Conservation (phyloP, 2,113 vertebrate genomes). For the Dunckerocampus dactyliophorus region DNA sequence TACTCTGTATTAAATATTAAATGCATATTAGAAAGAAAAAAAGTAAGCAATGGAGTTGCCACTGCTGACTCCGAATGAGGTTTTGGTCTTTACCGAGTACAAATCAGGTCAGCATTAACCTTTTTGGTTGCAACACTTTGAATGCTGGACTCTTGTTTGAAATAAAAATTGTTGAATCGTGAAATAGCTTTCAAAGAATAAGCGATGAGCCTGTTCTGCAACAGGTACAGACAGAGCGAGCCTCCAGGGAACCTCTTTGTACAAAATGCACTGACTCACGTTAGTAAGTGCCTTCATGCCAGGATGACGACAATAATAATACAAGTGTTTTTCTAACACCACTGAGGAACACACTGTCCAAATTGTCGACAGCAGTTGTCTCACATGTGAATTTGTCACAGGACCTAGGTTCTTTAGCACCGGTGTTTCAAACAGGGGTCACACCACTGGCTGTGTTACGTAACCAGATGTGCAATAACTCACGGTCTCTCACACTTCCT, state of each 20-base stretch:
- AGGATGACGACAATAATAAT: constrained; percentile 16
- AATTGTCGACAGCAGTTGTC: constrained; percentile 10
- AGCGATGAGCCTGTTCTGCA: not conserved
- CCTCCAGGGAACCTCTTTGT: constrained; percentile 28
- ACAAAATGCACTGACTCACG: not conserved
- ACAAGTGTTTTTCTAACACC: not conserved
- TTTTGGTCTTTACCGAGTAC: not conserved
- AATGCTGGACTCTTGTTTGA: not conserved
- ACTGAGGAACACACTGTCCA: constrained; percentile 10
- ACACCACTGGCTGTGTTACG: constrained; percentile 24
- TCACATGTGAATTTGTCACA: constrained; percentile 21
- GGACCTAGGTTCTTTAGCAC: constrained; percentile 35
- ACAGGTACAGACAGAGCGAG: constrained; percentile 9
- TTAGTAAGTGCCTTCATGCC: not conserved
- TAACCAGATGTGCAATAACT: constrained; percentile 43
- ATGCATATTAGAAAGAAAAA: too few species aligned
- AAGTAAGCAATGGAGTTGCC: not conserved
- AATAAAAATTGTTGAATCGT: constrained; percentile 4
- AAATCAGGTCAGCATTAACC: too few species aligned
- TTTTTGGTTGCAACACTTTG: not conserved
- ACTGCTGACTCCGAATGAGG: not conserved
- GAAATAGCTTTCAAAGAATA: not conserved
- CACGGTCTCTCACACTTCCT: constrained; percentile 27
- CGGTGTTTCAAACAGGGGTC: constrained; percentile 31
- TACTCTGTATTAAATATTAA: too few species aligned